Conservation (phyloP, 1,140 invertebrate genomes). For the Drosophila varians region DNA sequence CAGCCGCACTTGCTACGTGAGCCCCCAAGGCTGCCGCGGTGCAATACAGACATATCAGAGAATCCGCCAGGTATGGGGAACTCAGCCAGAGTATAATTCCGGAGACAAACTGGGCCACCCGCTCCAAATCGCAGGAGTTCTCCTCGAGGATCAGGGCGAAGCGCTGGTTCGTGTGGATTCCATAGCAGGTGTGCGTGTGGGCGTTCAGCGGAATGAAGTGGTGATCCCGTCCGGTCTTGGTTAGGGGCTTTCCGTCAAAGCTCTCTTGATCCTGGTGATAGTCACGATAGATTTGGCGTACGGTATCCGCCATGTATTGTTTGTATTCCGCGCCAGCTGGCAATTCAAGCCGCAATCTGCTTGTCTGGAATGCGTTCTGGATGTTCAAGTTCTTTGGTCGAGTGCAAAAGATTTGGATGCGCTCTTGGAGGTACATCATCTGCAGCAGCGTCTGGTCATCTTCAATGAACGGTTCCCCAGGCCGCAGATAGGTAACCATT, state of each 20-base stretch:
- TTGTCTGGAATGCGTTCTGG: conserved; percentile 19
- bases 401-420: conserved; percentile 33
- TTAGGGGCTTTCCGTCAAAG: not conserved
- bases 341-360: conserved; percentile 4
- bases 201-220: not conserved
- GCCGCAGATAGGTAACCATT: conserved; percentile 31
- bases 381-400: not conserved
- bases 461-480: conserved; percentile 6
- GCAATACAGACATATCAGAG: not conserved
- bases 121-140: not conserved
- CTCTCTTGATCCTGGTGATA: not conserved
- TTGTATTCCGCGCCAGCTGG: not conserved
- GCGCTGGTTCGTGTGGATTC: not conserved
- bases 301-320: conserved; percentile 6
- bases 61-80: not conserved
- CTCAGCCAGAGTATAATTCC: not conserved
- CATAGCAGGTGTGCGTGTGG: not conserved
- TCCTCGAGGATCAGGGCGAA: conserved; percentile 2
- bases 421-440: conserved; percentile 4
- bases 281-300: not conserved
- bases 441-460: conserved; percentile 8
- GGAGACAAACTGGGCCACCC: conserved; percentile 3
- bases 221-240: not conserved
- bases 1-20: not conserved
- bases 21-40: conserved; percentile 7